Conservation (phyloP, 1,140 invertebrate species). For the Spodoptera frugiperda region DNA sequence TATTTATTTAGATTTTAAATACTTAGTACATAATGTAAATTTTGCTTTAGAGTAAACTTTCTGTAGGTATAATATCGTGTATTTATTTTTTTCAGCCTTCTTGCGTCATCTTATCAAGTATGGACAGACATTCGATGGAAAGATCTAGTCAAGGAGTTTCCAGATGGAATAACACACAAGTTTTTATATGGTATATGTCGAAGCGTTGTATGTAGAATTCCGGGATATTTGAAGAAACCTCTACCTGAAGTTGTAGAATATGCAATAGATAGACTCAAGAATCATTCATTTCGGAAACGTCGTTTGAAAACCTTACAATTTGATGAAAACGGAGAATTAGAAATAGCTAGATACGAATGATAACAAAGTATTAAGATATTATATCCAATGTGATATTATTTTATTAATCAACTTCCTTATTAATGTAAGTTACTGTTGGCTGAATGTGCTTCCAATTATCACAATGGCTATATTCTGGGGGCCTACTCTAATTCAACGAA, state of each 20-base stretch:
- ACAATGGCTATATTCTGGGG: too few relatives aligned
- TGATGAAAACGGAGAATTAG: constrained; percentile 59
- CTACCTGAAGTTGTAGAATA: constrained; percentile 60
- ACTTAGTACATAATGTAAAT: too few relatives aligned
- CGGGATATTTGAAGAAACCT: constrained; percentile 57
- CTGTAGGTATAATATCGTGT: too few relatives aligned
- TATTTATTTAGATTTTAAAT: too few relatives aligned
- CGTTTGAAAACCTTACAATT: constrained; percentile 64
- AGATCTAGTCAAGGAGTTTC: constrained; percentile 65
- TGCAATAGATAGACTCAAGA: constrained; percentile 54
- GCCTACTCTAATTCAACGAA: too few relatives aligned
- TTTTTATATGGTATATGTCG: constrained; percentile 64
- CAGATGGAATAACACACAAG: constrained; percentile 65
- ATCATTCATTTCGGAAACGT: constrained; percentile 45
- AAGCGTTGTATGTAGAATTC: constrained; percentile 43
- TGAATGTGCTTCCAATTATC: too few relatives aligned
- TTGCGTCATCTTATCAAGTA: constrained; percentile 62
- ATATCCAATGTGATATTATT: neutral
- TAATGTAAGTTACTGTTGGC: too few relatives aligned
- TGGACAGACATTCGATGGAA: constrained; percentile 78
- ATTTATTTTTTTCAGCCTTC: constrained; percentile 63
- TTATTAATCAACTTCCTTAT: too few relatives aligned
- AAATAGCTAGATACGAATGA: constrained; percentile 52
- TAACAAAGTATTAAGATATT: neutral
- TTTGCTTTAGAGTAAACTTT: too few relatives aligned